A percentile compares a stretch with the other conserved stretches of the same genome.
These are phyloP conservation scores for Cylas formicarius DNA, from an alignment of 1,140 invertebrate genomes.

Conservation along the genomic window DNA sequence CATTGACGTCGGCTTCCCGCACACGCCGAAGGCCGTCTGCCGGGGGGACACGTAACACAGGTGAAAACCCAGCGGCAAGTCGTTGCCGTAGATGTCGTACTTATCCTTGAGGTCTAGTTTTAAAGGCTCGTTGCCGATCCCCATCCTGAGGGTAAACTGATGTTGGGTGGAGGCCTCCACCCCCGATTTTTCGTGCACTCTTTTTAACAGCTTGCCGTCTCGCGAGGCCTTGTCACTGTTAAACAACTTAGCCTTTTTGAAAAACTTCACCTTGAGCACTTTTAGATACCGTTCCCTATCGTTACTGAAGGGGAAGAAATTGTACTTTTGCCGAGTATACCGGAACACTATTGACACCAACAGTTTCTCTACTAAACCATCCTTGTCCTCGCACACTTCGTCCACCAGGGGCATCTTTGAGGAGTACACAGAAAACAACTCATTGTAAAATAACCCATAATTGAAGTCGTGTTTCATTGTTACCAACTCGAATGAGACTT, in stretches of 20 bases:
- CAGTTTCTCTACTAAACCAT: constrained; percentile 25
- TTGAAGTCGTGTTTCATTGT: constrained; percentile 24
- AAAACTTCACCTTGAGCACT: constrained; percentile 21
- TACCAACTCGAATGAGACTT: constrained; percentile 27
- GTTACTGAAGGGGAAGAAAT: constrained; percentile 28
- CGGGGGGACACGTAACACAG: constrained; percentile 26
- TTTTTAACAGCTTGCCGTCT: constrained; percentile 20
- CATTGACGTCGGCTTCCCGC: constrained; percentile 12
- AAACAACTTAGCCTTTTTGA: constrained; percentile 13
- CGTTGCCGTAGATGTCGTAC: constrained; percentile 9
- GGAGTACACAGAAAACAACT: constrained; percentile 22
- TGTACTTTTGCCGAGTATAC: constrained; percentile 12
- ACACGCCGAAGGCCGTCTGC: constrained; percentile 17
- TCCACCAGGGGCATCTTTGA: constrained; percentile 11
- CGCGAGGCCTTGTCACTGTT: constrained; percentile 20
- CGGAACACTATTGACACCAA: constrained; percentile 14
- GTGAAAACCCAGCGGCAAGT: constrained; percentile 21
- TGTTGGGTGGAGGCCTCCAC: neutral
- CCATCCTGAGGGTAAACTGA: neutral
- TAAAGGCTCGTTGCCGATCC: neutral
- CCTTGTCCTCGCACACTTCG: constrained; percentile 24
- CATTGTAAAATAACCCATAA: constrained; percentile 28
- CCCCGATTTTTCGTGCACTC: neutral
- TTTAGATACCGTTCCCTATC: constrained; percentile 24
- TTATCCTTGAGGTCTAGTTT: constrained; percentile 18